Percentiles rank a stretch among this genome's conserved stretches.
phyloP scores from a whole-genome alignment of 2,113 vertebrate genomes.

The Hucho hucho region DNA sequence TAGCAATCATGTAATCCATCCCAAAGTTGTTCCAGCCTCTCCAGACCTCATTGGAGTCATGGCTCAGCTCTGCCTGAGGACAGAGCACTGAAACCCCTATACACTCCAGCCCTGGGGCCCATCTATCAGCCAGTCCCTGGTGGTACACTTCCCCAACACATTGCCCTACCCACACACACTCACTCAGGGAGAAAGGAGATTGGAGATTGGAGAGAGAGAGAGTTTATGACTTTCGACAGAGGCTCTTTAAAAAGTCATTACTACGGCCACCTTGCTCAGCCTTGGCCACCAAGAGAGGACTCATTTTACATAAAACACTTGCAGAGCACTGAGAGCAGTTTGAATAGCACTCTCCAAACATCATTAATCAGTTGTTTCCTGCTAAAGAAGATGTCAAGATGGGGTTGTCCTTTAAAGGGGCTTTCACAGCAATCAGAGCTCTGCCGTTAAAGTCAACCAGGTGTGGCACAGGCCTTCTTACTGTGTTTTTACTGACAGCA shows the following conservation, averaged over 20 bases:
- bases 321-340: slow-evolving; percentile 37
- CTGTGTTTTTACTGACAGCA: no score
- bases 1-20: no score
- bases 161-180: slow-evolving; percentile 28
- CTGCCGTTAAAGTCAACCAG: no score
- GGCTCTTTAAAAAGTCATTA: slow-evolving; percentile 59
- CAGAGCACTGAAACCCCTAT: slow-evolving; percentile 42
- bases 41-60: slow-evolving; percentile 27
- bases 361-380: slow-evolving; percentile 41
- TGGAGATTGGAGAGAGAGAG: background rate
- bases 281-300: no score
- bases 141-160: background rate
- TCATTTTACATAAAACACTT: slow-evolving; percentile 55
- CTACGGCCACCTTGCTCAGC: background rate
- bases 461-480: no score
- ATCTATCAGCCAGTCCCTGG: slow-evolving; percentile 47
- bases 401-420: slow-evolving; percentile 2
- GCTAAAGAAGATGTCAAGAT: slow-evolving; percentile 45
- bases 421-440: no score
- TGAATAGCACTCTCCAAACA: slow-evolving; percentile 32
- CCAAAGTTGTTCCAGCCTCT: slow-evolving; percentile 32
- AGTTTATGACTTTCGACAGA: slow-evolving; percentile 28
- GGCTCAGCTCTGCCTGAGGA: slow-evolving; percentile 32
- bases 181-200: background rate
- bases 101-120: slow-evolving; percentile 33